These are phyloP conservation scores for Agapornis roseicollis DNA, from an alignment of 2,113 vertebrate genomes.

Conservation along the genomic window DNA sequence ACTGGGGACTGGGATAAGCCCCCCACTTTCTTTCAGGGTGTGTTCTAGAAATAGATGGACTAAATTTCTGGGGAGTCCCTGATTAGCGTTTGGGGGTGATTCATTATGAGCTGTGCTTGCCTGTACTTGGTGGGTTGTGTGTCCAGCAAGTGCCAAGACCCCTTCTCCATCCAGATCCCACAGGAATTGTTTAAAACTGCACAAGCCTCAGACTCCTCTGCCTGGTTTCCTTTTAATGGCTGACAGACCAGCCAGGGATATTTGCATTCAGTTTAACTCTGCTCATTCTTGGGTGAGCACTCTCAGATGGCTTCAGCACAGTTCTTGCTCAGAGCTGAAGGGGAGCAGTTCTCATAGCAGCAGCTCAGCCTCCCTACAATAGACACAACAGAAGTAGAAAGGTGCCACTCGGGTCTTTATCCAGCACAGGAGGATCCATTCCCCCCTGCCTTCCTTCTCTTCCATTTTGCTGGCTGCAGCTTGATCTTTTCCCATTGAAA, in stretches of 20 bases:
- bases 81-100: neutral
- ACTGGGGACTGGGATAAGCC: neutral
- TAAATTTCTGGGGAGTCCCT: neutral
- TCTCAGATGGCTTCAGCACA: neutral
- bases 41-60: neutral
- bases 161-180: neutral
- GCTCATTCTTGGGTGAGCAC: fast-evolving
- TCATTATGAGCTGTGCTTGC: neutral
- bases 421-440: neutral
- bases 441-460: neutral
- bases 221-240: neutral
- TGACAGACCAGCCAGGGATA: neutral
- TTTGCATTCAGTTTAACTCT: neutral
- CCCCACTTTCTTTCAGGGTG: neutral
- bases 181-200: neutral
- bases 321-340: neutral
- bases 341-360: fast-evolving
- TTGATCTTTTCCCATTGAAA: neutral
- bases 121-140: neutral
- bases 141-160: no score
- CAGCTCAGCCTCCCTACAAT: neutral
- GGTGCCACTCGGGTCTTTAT: neutral
- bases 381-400: neutral
- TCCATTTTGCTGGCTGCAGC: neutral
- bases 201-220: neutral